phyloP scores from a whole-genome alignment of 2,113 vertebrate genomes.

The Oophaga pumilio region DNA sequence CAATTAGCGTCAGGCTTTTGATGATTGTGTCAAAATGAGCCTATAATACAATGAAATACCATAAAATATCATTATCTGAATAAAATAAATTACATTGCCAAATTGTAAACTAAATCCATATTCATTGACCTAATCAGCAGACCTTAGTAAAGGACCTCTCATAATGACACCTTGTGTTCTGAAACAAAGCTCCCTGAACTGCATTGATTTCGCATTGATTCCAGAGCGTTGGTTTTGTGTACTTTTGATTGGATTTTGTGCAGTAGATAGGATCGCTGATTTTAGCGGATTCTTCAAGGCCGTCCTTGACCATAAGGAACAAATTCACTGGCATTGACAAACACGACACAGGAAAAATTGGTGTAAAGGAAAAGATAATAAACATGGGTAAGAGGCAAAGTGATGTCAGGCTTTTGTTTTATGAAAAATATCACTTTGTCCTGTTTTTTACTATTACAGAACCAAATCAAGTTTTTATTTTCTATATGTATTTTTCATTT shows the following conservation, averaged over 20 bases:
- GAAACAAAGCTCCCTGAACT: conserved; percentile 1
- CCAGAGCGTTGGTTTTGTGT: not conserved
- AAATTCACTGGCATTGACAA: not conserved
- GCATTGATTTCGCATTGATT: not conserved
- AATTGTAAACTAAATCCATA: not conserved
- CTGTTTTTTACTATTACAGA: not conserved
- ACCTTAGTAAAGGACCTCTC: not conserved
- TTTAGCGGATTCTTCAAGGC: not conserved
- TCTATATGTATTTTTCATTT: not conserved
- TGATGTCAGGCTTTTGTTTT: not conserved
- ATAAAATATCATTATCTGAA: not conserved
- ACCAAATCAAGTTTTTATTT: not conserved
- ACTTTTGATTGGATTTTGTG: not conserved
- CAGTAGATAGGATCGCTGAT: not conserved
- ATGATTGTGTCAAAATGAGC: not conserved
- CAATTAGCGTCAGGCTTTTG: not conserved
- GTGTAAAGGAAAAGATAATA: not conserved
- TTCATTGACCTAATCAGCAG: not conserved
- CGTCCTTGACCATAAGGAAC: not conserved
- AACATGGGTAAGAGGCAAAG: not conserved
- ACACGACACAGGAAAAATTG: not conserved
- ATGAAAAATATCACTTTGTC: too few species aligned
- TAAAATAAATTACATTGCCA: not conserved
- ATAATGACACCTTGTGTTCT: not conserved
- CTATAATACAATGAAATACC: not conserved